phyloP scores from a whole-genome alignment of 2,888 invertebrate species.

The Rapana venosa region DNA sequence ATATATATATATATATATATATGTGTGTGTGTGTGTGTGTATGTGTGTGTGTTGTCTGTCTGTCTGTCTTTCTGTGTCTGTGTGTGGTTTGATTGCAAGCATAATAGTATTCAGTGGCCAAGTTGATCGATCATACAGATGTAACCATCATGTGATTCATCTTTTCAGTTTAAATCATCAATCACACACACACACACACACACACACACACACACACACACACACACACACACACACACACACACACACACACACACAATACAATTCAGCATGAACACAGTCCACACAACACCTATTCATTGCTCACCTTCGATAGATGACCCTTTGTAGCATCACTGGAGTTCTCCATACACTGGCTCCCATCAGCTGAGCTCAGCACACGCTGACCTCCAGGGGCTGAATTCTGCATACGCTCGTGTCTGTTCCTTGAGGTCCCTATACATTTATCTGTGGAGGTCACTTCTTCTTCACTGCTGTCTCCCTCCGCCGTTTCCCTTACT shows the following conservation, averaged over 20 bases:
- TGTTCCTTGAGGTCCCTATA: too few species aligned
- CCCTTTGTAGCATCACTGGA: background rate
- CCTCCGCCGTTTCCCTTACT: background rate
- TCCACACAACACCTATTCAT: background rate
- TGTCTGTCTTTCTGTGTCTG: too few species aligned
- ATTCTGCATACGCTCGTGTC: too few species aligned
- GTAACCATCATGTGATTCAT: too few species aligned
- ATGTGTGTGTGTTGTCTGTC: slow-evolving; percentile 12
- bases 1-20: background rate
- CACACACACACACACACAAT: too few species aligned
- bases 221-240: too few species aligned
- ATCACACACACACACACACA: too few species aligned
- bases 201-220: too few species aligned
- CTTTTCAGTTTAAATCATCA: too few species aligned
- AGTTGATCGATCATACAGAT: too few species aligned
- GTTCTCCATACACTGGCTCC: background rate
- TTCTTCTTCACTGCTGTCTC: background rate
- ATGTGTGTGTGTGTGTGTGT: background rate
- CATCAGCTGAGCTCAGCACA: background rate
- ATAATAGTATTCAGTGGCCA: too few species aligned
- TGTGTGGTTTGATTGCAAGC: background rate
- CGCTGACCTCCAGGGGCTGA: background rate
- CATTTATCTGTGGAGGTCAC: background rate
- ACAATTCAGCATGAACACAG: too few species aligned
- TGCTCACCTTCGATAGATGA: background rate